These are phyloP conservation scores for Sander lucioperca DNA, from an alignment of 2,113 vertebrate genomes.

Conservation along the genomic window DNA sequence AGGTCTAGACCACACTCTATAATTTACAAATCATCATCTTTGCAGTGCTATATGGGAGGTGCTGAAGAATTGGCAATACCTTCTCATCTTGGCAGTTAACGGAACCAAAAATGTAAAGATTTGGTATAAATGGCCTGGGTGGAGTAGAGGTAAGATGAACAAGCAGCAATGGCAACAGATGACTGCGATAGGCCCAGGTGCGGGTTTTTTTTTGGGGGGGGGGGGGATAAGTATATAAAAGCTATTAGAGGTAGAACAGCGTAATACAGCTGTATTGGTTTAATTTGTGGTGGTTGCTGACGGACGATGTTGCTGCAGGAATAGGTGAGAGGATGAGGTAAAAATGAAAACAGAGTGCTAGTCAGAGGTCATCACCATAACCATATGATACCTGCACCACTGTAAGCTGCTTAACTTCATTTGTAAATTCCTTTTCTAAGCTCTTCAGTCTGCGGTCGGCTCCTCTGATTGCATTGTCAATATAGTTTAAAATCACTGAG, in stretches of 20 bases:
- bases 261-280: neutral
- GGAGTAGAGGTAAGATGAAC: no score
- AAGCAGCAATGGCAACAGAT: no score
- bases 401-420: slow-evolving; percentile 75
- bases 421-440: slow-evolving; percentile 69
- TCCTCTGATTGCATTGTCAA: slow-evolving; percentile 51
- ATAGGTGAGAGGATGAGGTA: neutral
- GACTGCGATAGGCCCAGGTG: no score
- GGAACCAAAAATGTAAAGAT: no score
- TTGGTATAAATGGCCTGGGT: no score
- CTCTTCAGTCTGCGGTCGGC: slow-evolving; percentile 12
- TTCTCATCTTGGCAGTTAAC: no score
- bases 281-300: neutral
- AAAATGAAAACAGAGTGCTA: neutral
- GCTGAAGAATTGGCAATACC: no score
- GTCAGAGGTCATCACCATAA: slow-evolving; percentile 41
- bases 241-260: neutral
- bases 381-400: slow-evolving; percentile 64
- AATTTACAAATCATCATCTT: no score
- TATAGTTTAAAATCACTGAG: slow-evolving; percentile 55
- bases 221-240: no score
- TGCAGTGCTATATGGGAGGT: no score
- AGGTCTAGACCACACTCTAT: no score
- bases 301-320: neutral
- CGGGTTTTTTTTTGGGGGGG: no score